These are phyloP conservation scores for Notolepis coatsorum DNA, from an alignment of 2,797 vertebrate genomes.

Conservation along the genomic window DNA sequence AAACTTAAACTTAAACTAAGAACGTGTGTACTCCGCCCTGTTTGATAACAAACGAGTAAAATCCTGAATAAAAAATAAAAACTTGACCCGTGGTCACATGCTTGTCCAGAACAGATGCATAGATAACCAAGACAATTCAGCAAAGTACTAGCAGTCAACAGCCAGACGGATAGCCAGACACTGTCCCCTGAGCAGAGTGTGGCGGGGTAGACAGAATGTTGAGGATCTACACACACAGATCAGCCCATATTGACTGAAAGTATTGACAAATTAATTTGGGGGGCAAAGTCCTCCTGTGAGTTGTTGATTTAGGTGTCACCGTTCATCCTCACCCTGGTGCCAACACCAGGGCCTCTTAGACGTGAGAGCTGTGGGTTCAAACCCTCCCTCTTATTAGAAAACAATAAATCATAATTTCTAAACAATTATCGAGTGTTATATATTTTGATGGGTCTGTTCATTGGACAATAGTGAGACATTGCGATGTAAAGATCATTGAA, in stretches of 20 bases:
- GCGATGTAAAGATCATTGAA: slow-evolving; percentile 16
- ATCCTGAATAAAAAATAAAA: slow-evolving; percentile 27
- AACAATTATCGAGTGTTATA: slow-evolving; percentile 47
- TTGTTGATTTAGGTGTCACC: slow-evolving; percentile 87
- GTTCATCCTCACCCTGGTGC: slow-evolving; percentile 81
- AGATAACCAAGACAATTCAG: slow-evolving; percentile 37
- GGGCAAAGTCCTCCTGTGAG: slow-evolving; percentile 85
- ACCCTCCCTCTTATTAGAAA: slow-evolving; percentile 73
- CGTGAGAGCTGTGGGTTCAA: slow-evolving; percentile 83
- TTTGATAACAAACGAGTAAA: too few species aligned
- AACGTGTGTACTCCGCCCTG: too few species aligned
- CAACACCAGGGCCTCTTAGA: slow-evolving; percentile 78
- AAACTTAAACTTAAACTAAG: too few species aligned
- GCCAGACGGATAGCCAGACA: slow-evolving; percentile 70
- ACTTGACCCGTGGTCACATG: slow-evolving; percentile 34
- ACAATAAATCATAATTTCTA: slow-evolving; percentile 44
- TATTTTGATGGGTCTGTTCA: slow-evolving; percentile 45
- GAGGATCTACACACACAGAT: slow-evolving; percentile 77
- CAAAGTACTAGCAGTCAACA: slow-evolving; percentile 62
- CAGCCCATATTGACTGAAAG: slow-evolving; percentile 83
- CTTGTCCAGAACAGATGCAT: slow-evolving; percentile 64
- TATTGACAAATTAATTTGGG: slow-evolving; percentile 87
- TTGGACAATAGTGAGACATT: slow-evolving; percentile 49
- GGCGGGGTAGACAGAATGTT: slow-evolving; percentile 75
- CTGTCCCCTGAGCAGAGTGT: slow-evolving; percentile 61